Evolutionary conservation across 2,113 vertebrate genomes (phyloP).

Genomic region (Sciurus niger): DNA sequence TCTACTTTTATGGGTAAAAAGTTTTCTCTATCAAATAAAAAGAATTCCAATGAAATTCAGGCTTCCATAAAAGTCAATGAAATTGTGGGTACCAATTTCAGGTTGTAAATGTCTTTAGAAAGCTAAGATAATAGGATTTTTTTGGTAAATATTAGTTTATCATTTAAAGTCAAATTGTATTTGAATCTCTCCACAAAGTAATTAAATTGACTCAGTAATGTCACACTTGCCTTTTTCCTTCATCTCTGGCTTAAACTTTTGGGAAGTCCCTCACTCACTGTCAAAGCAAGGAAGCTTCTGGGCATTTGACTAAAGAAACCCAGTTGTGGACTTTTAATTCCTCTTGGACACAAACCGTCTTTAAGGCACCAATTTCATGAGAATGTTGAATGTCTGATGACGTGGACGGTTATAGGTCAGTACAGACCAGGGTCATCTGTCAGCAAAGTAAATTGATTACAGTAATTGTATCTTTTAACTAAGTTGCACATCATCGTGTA

Average conservation of each 20-base stretch:
- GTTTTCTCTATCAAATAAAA: slow-evolving; percentile 70
- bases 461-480: slow-evolving; percentile 88
- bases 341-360: slow-evolving; percentile 75
- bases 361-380: slow-evolving; percentile 76
- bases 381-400: slow-evolving; percentile 79
- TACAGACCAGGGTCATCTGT: slow-evolving; percentile 86
- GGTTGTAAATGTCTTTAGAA: slow-evolving; percentile 59
- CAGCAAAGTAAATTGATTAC: slow-evolving; percentile 89
- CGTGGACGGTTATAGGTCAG: slow-evolving; percentile 81
- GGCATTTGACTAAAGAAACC: slow-evolving; percentile 78
- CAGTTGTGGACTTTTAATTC: slow-evolving; percentile 78
- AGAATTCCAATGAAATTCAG: background rate
- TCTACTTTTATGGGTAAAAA: slow-evolving; percentile 70
- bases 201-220: slow-evolving; percentile 51
- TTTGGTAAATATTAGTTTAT: slow-evolving; percentile 1
- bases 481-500: slow-evolving; percentile 80
- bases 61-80: background rate
- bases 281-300: background rate
- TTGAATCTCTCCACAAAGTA: background rate
- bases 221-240: slow-evolving; percentile 81
- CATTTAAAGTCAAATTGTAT: slow-evolving; percentile 35
- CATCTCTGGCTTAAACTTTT: slow-evolving; percentile 74
- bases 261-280: slow-evolving; percentile 78
- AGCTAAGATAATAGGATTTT: slow-evolving; percentile 25
- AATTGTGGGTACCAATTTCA: background rate